Evolutionary conservation across 2,797 vertebrate genomes (phyloP), one percentile per base, ranked within the genome.

Genomic region (Gila robusta): DNA sequence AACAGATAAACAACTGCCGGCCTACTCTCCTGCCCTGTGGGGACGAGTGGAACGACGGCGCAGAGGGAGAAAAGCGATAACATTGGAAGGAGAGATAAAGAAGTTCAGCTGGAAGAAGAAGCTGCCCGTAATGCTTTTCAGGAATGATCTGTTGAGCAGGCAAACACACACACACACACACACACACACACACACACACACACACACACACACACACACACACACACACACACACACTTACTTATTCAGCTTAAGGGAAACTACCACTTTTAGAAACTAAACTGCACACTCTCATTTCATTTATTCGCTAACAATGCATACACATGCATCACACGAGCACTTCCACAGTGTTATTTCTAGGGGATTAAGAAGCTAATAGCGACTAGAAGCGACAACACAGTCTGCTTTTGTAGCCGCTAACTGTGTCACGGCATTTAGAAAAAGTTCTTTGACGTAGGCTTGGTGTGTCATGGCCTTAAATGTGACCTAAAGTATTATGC

Each of bases 141-240:
- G 90, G 86, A 92, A 91, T 91, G 91, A 95, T 95, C 94, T 93
- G 93, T 93, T 91, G 93, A 92, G 94, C 90, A 90, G 93, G 92
- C 44, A 79, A 78, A 87, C 77, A 67, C 28, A 76, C 47, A 76
- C 41, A 56, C 54, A 54, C 26, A 74, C 47, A 12, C 44, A 12
- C 44, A 12, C 44, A 12, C 44, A 47, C 47, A 12, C 41, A 12
- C 44, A 12, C 44, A 12, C 44, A 12, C 44, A 47, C 44, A 47
- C 44, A 17, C 5, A 52, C 49, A 47, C 47, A 49, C 47, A 49
- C 47, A 49, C 47, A 16, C 47, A 47, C 47, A 11, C 41, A 44
- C 41, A 44, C 41, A 11, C 41, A 44, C 41, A 44, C 44, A 12
- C 44, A 44, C 44, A 44, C 44, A 74, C 28, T 19, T 14, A 67